Evolutionary conservation across 1,140 invertebrate species (phyloP).

Genomic region (Lucilia sericata): DNA sequence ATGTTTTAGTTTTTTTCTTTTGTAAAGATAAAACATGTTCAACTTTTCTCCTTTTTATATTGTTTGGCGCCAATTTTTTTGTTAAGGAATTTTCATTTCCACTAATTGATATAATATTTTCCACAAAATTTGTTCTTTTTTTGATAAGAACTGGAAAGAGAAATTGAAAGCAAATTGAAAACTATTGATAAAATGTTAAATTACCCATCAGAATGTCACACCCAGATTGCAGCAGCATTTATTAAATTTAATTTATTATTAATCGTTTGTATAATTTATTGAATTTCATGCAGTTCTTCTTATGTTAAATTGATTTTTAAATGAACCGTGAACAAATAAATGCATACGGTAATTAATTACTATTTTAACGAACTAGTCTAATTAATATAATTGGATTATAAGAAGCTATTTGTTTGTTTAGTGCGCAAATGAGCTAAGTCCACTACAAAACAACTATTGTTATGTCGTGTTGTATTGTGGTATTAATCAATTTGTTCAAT

Average conservation of each 20-base stretch:
- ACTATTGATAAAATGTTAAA: slow-evolving; percentile 18
- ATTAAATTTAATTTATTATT: not conserved
- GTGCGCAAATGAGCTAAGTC: too few relatives aligned
- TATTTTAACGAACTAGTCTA: too few relatives aligned
- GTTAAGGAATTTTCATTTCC: not conserved
- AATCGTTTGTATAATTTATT: not conserved
- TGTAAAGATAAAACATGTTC: not conserved
- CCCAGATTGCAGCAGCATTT: not conserved
- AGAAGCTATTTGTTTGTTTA: too few relatives aligned
- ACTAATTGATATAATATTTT: not conserved
- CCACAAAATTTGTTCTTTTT: not conserved
- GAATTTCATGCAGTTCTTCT: too few relatives aligned
- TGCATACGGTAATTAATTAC: too few relatives aligned
- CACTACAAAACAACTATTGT: too few relatives aligned
- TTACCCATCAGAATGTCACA: not conserved
- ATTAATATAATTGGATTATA: too few relatives aligned
- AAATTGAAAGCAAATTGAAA: not conserved
- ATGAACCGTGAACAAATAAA: too few relatives aligned
- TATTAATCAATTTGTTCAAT: too few relatives aligned
- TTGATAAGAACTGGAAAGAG: not conserved
- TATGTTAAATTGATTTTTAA: too few relatives aligned
- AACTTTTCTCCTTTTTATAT: not conserved
- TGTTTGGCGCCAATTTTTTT: slow-evolving; percentile 4
- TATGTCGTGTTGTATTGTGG: too few relatives aligned
- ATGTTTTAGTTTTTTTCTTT: not conserved